These are phyloP conservation scores for Galeopterus variegatus DNA, from an alignment of 2,113 vertebrate genomes.

Conservation along the genomic window DNA sequence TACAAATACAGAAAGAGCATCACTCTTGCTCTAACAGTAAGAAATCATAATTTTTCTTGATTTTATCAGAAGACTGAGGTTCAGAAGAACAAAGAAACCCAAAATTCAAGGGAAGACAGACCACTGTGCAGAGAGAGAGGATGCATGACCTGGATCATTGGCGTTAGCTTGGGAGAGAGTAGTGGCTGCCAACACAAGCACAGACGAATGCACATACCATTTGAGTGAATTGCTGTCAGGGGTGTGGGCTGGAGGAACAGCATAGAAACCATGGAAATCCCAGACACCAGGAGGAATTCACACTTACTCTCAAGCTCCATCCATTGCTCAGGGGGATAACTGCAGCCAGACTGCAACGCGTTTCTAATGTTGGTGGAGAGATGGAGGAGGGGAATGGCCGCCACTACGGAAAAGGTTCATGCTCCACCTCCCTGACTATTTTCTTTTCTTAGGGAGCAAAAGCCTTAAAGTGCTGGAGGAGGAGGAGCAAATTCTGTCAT, in stretches of 20 bases:
- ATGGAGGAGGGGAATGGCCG: accelerated
- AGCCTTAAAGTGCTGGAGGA: not conserved
- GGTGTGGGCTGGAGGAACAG: not conserved
- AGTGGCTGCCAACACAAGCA: accelerated
- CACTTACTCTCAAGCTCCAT: not conserved
- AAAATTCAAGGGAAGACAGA: no score
- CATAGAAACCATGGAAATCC: not conserved
- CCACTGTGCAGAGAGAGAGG: not conserved
- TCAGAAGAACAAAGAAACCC: not conserved
- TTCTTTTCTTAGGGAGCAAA: not conserved
- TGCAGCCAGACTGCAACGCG: not conserved
- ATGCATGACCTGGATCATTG: accelerated
- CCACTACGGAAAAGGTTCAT: accelerated
- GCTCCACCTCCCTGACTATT: not conserved
- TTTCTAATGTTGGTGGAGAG: not conserved
- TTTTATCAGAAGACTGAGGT: not conserved
- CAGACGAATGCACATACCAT: no score
- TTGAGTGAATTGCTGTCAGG: not conserved
- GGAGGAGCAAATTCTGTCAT: not conserved
- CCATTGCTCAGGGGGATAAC: accelerated
- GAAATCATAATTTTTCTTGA: not conserved
- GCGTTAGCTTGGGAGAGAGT: not conserved
- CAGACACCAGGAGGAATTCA: not conserved
- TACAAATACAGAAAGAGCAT: not conserved
- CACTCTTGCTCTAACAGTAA: not conserved